Evolutionary conservation across 2,797 vertebrate species (phyloP), one percentile per base, ranked within the genome.

Genomic region (Oreochromis grahami): DNA sequence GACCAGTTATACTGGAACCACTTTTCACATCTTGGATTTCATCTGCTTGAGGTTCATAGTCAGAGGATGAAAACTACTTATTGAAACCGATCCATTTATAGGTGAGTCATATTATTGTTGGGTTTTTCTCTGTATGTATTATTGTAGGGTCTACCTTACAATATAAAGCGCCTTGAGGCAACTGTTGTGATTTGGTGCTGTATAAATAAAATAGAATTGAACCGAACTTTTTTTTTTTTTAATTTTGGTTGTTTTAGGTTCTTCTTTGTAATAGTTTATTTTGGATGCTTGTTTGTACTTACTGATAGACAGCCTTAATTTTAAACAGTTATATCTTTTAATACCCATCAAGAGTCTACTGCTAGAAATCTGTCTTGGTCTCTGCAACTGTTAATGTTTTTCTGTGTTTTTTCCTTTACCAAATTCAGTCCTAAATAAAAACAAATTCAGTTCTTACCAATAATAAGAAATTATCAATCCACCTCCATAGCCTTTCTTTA

Each of bases 401-500:
- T 50, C 9, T 48, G 24, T 19, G 24, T 29, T 19, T 48, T 15
- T 32, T 11, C 15, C 10, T 8, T 70, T 45, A 32, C 26, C 15
- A 74, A 50, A 48, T 8, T 8, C 24, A 50, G 43, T 48, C 9
- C 43, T n/a, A 48, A 74, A 50, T 74, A 74, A 48, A 72, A 70
- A 29, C 7, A 72, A 50, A 50, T 50, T 15, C 17, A 74, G 43
- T 11, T 19, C 68, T 74, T 74, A 74, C 68, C 68, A 74, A 50
- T 50, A 74, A 50, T 32, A 74, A 50, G 43, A 74, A 74, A 74
- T 74, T 50, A 50, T 74, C 68, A 74, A 74, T 74, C 68, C 68
- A 74, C 29, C 86, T 88, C 86, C 92, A 50, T 1, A 92, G 63
- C 92, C 68, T n/a, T 88, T 84, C 1, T 78, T 78, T 4, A 81